Evolutionary conservation across 37 sponge, comb jelly and placozoan species (phyloP).

Genomic region (Ianthella basta): DNA sequence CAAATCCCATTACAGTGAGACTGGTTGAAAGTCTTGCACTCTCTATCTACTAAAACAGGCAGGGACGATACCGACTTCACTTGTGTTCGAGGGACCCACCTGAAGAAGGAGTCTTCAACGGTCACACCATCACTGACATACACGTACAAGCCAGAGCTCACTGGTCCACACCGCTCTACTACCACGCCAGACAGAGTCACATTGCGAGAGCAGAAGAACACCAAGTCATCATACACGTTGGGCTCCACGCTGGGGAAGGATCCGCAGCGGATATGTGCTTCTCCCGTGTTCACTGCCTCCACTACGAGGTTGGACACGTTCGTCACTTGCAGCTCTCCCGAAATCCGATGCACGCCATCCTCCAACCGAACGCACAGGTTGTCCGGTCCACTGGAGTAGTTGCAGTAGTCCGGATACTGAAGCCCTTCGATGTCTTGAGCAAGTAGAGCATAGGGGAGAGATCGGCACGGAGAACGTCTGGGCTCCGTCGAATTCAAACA

Average conservation of each 20-base stretch:
- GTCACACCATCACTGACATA: constrained; percentile 18
- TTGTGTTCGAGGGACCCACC: constrained; percentile 14
- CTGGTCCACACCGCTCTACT: constrained; percentile 67
- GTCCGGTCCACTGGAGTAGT: background rate
- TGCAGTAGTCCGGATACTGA: background rate
- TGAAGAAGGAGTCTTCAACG: constrained; percentile 52
- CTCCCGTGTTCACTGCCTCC: constrained; percentile 38
- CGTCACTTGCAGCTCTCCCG: constrained; percentile 23
- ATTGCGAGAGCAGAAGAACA: constrained; percentile 35
- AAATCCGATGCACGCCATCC: constrained; percentile 1
- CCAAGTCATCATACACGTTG: constrained; percentile 33
- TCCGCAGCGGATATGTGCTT: constrained; percentile 51
- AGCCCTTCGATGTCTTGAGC: background rate
- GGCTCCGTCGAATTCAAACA: background rate
- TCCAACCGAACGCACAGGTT: constrained; percentile 25
- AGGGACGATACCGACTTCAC: no score
- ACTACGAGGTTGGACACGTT: constrained; percentile 31
- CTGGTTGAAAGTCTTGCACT: no score
- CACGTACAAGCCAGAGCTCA: constrained; percentile 62
- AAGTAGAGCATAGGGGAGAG: constrained; percentile 7
- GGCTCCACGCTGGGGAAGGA: constrained; percentile 20
- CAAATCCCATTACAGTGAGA: no score
- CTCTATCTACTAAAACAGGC: no score
- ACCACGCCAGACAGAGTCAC: constrained; percentile 46
- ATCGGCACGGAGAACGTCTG: background rate